Evolutionary conservation across 2,888 invertebrate species (phyloP).

Genomic region (Athalia circularis): DNA sequence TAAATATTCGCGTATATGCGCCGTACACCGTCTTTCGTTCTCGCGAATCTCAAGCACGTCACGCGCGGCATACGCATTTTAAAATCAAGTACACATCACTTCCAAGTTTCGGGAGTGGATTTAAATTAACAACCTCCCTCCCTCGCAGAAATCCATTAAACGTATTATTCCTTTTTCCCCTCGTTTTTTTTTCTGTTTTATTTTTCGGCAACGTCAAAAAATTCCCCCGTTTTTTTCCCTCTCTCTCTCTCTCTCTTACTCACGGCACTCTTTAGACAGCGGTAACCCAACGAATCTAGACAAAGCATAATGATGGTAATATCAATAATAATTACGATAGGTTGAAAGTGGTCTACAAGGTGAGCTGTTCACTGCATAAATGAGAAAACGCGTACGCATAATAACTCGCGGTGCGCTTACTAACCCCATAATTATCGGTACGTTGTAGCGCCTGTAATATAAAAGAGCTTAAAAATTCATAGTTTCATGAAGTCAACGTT

Average conservation of each 20-base stretch:
- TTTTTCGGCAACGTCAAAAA: neutral
- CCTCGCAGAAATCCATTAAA: neutral
- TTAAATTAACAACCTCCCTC: slow-evolving; percentile 4
- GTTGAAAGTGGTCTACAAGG: too few species aligned
- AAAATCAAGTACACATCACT: slow-evolving; percentile 23
- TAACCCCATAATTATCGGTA: slow-evolving; percentile 1
- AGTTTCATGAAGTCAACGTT: neutral
- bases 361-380: too few species aligned
- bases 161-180: neutral
- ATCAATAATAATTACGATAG: too few species aligned
- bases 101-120: slow-evolving; percentile 16
- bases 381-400: neutral
- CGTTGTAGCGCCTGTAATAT: neutral
- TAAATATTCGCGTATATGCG: neutral
- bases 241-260: neutral
- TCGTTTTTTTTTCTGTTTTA: too few species aligned
- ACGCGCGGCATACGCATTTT: neutral
- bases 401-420: slow-evolving; percentile 13
- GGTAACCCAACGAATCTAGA: too few species aligned
- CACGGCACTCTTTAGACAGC: neutral
- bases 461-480: slow-evolving; percentile 1
- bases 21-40: too few species aligned
- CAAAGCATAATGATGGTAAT: too few species aligned
- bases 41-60: too few species aligned
- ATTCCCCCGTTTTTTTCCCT: neutral